Evolutionary conservation across 2,797 vertebrate species (phyloP), one percentile per base, ranked within the genome.

Genomic region (Heliangelus exortis): DNA sequence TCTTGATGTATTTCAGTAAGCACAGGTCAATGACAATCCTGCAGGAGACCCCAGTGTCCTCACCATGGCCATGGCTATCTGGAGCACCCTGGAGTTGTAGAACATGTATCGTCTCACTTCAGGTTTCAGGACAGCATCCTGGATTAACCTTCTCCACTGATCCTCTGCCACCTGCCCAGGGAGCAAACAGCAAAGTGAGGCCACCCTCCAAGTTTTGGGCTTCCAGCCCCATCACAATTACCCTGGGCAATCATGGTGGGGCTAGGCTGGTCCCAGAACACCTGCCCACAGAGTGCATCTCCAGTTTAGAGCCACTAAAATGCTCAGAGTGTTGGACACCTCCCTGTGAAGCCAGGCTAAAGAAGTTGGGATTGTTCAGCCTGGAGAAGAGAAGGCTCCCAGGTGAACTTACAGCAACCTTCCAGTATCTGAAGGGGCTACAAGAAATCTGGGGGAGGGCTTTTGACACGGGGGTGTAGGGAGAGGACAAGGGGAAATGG

Each of bases 41-140:
- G 29, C 3, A 3, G 26, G 33, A 54, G 10, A 34, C 21, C 31
- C 18, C 8, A 0, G 19, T 5, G 2, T 71, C 39, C 98, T 98
- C 80, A 98, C 98, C 97, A 97, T 76, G 0, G 98, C 97, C 0
- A 98, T 96, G 84, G 96, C 96, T 29, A 98, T 96, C 66, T 97
- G 92, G 96, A 97, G 96, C 0, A n/a, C 96, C 83, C 97, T 95
- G 50, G 98, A 98, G 96, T 97, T 98, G 95, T 98, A 98, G 91
- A 97, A 94, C 69, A 98, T 94, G 67, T 97, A 98, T 29, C 97
- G 90, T 75, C 97, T 96, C 82, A 98, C 97, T 68, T 96, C 94
- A 7, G 98, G 97, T 51, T 97, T 96, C 92, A 98, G 84, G 4
- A 98, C 73, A 1, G 96, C 96, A 3, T 93, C 96, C 89, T 97